A percentile compares a stretch with the other conserved stretches of the same genome.
These are phyloP conservation scores for Gymnorhina tibicen DNA, from an alignment of 2,113 vertebrate species.

Conservation along the genomic window DNA sequence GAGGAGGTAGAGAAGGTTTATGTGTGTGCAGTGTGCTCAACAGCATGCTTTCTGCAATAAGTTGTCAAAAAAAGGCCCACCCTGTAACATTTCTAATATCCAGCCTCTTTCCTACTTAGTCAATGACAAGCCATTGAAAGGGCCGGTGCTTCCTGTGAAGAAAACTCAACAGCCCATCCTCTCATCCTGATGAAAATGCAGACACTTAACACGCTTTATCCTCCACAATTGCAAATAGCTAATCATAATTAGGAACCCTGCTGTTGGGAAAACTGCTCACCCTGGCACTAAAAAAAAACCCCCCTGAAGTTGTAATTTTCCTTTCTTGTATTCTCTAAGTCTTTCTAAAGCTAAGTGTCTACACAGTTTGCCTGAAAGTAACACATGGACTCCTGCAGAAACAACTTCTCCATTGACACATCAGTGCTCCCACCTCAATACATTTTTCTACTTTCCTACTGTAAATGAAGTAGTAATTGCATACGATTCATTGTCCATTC, in stretches of 20 bases:
- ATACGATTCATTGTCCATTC: background rate
- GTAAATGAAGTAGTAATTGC: background rate
- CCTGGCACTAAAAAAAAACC: background rate
- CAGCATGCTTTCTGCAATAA: background rate
- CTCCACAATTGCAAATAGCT: background rate
- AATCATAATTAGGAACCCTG: slow-evolving; percentile 39
- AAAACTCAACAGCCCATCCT: background rate
- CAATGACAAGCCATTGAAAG: background rate
- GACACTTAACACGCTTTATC: background rate
- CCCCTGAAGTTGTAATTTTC: background rate
- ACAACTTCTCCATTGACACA: background rate
- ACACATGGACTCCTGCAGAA: background rate
- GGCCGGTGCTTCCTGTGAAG: background rate
- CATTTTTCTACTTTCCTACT: background rate
- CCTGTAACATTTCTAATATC: background rate
- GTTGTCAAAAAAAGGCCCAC: background rate
- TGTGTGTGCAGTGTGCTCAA: background rate
- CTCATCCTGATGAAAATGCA: slow-evolving; percentile 13
- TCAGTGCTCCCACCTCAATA: background rate
- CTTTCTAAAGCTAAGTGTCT: background rate
- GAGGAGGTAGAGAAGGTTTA: background rate
- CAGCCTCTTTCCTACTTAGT: background rate
- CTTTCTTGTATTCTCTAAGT: background rate
- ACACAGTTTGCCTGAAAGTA: background rate
- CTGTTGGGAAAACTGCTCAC: slow-evolving; percentile 21